Conservation (phyloP, 2,113 vertebrate genomes). For the Ammospiza nelsoni region DNA sequence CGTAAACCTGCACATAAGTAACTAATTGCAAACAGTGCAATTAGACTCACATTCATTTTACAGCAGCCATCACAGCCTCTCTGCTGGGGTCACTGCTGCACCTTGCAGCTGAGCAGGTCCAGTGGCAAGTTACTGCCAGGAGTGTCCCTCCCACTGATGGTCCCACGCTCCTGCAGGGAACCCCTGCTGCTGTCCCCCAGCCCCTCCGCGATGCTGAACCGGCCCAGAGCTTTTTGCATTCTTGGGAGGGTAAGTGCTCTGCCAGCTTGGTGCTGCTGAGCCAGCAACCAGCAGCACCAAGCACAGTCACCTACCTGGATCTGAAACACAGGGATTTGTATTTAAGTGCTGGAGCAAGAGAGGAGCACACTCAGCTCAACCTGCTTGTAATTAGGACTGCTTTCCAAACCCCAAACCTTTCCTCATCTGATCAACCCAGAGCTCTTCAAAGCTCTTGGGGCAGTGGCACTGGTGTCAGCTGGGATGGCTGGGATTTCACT, state of each 20-base stretch:
- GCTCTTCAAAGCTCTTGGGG: neutral
- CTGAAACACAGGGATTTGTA: neutral
- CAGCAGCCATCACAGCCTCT: neutral
- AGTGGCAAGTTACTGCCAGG: neutral
- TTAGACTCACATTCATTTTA: neutral
- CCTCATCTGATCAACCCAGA: neutral
- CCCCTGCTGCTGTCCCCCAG: neutral
- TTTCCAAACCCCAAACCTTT: neutral
- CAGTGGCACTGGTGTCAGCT: neutral
- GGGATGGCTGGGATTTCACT: neutral
- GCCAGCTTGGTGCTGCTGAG: neutral
- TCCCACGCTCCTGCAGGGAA: neutral
- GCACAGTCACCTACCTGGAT: neutral
- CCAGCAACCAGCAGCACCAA: neutral
- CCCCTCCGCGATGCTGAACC: rapidly evolving
- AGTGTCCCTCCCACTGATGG: neutral
- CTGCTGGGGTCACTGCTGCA: neutral
- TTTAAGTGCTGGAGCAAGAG: neutral
- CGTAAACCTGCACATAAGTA: neutral
- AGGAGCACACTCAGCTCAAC: neutral
- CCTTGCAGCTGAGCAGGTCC: neutral
- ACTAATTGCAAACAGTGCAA: neutral
- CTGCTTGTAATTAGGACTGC: neutral
- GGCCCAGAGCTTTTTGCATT: neutral
- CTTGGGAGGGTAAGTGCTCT: neutral